Base-by-base conservation (phyloP, 2,888 invertebrate species). In the Drosophila mulleri region DNA sequence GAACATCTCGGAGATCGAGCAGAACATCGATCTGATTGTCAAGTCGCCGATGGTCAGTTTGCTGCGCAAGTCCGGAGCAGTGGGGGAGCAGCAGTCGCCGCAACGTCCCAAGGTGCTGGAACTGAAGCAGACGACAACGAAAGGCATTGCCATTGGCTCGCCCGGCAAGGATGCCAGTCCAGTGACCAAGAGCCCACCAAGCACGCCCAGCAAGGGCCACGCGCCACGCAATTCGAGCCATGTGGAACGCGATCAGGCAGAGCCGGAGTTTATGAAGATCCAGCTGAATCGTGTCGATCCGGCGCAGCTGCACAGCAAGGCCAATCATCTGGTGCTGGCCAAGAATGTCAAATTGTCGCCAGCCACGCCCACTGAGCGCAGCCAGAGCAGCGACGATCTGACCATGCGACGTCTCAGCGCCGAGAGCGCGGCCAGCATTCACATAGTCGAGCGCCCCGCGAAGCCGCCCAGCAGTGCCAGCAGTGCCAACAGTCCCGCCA, bases 191-290 rank as follows among this genome's bases (percentile, higher is more conserved):
- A 77, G n/a, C 56, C 87, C 82, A 3, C 79, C 82, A 8, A 52
- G 65, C 18, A 84, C 84, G 11, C 82, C 82, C 0, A 53, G 32
- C 37, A 90, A 88, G 48, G 57, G 75, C n/a, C n/a, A n/a, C 41
- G 83, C 80, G 20, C 83, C 82, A 1, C 83, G 91, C n/a, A 85
- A 86, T 18, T 84, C 91, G 1, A 88, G 77, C 56, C 80, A 87
- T 26, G 44, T 82, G 29, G 91, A 91, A 8, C 47, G 47, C 1
- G 47, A 47, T 1, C 39, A 20, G 53, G 2, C 93, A 95, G 12
- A 95, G 16, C 95, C 96, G 0, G 96, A 96, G 90, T 96, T 96
- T 89, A 92, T 96, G 72, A 95, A 95, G 85, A 95, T 96, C 65
- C 96, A 96, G 91, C 88, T 96, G 52, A 95, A 96, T 89, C 95